Evolutionary conservation across 2,113 vertebrate genomes (phyloP), one percentile per base, ranked within the genome.

Genomic region (Garra rufa): DNA sequence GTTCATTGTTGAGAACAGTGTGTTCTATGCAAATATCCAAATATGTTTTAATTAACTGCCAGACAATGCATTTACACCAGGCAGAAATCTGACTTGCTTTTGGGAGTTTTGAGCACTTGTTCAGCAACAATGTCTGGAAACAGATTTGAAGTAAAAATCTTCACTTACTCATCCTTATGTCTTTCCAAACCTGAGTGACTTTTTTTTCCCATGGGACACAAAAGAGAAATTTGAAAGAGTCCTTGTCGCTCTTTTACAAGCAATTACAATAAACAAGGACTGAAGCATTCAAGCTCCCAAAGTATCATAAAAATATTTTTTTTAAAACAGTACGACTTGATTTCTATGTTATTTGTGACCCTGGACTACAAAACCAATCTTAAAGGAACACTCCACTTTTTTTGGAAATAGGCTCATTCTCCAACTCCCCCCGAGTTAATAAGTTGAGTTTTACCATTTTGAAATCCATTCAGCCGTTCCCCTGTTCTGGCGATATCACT

Each of bases 41-140:
- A 79, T 26, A 61, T 26, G 55, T 73, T 52, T 75, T 81, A 80
- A 85, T 85, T 81, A 85, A 48, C 14, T 46, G 5, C n/a, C 44
- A 57, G 6, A 81, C 70, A 34, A 75, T 74, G 70, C 14, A 24
- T 73, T 61, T 50, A 48, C 43, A 67, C 44, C 17, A 1, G 13
- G 10, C 34, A 63, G 34, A 34, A 76, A 83, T 41, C 57, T 1
- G 4, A 69, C 69, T 84, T 26, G 30, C 46, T 84, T 15, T 67
- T 61, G 14, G 13, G 15, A 34, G 34, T 61, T 76, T 76, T 61
- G 30, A 55, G 30, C 0, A 15, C 4, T 24, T 43, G 5, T 44
- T 71, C 9, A 6, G 15, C 21, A 6, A 71, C 4, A 6, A 44
- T 41, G 69, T 71, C 21, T 44, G 69, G 69, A 2, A 71, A 44